Conservation (phyloP, 2,888 invertebrate genomes). For the Lapara coniferarum region DNA sequence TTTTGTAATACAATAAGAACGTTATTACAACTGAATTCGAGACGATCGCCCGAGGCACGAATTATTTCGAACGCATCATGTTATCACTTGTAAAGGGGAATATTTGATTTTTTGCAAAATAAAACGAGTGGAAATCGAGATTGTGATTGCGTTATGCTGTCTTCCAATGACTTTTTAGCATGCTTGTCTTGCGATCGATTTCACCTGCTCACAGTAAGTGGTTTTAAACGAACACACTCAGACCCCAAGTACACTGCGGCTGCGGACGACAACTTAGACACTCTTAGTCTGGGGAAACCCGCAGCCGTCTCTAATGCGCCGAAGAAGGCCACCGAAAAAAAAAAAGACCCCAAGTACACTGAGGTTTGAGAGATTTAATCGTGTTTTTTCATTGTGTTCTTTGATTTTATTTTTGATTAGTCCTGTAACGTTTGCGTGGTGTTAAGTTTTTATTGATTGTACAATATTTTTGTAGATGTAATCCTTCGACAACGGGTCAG, state of each 20-base stretch:
- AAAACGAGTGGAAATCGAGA: constrained; percentile 10
- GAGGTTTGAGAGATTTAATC: neutral
- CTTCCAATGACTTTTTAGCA: neutral
- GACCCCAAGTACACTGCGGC: neutral
- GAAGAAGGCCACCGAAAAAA: no score
- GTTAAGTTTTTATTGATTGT: no score
- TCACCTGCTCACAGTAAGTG: neutral
- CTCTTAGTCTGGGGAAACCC: no score
- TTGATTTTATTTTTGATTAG: neutral
- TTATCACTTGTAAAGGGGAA: neutral
- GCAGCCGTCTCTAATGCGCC: no score
- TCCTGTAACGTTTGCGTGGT: no score
- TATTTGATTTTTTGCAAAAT: constrained; percentile 7
- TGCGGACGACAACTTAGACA: no score
- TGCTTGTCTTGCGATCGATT: neutral
- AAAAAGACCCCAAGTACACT: neutral
- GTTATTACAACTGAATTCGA: constrained; percentile 19
- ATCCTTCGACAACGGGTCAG: neutral
- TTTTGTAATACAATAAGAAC: constrained; percentile 19
- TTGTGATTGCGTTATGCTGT: neutral
- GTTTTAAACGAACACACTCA: neutral
- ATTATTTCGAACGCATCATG: constrained; percentile 7
- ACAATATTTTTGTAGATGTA: neutral
- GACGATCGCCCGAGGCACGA: constrained; percentile 1
- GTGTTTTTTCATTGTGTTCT: neutral